phyloP scores from a whole-genome alignment of 2,113 vertebrate species.

The Pachypanchax playfairii region DNA sequence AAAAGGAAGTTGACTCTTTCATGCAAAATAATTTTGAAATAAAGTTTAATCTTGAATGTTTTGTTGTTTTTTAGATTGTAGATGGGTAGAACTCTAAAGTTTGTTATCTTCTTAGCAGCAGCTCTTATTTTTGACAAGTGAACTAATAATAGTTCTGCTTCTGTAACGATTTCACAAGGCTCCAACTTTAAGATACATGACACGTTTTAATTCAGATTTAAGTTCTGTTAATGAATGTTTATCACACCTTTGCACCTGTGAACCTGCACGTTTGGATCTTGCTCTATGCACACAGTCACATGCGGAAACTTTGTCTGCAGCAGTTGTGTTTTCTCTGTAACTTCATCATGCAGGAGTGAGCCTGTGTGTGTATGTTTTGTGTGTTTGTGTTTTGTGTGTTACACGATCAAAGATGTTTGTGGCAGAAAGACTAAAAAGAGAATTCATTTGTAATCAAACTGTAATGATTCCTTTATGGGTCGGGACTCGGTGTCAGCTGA shows the following conservation, averaged over 20 bases:
- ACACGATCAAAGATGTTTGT: slow-evolving; percentile 41
- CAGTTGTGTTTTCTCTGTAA: no score
- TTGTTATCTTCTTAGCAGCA: slow-evolving; percentile 52
- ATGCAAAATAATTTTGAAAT: slow-evolving; percentile 14
- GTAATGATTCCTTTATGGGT: slow-evolving; percentile 29
- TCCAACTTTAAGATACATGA: slow-evolving; percentile 37
- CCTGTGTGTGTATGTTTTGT: no score
- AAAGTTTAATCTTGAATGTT: slow-evolving; percentile 20
- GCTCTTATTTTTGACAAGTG: slow-evolving; percentile 60
- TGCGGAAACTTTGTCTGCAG: slow-evolving; percentile 20
- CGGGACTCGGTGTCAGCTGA: slow-evolving; percentile 41
- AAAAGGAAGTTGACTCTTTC: no score
- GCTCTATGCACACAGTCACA: slow-evolving; percentile 4
- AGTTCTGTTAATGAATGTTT: slow-evolving; percentile 62
- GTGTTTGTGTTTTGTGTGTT: no score
- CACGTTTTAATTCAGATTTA: slow-evolving; percentile 60
- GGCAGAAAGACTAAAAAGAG: slow-evolving; percentile 31
- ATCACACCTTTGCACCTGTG: slow-evolving; percentile 34
- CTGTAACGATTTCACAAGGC: slow-evolving; percentile 32
- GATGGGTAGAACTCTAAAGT: slow-evolving; percentile 54
- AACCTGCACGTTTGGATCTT: slow-evolving; percentile 54
- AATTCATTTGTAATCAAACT: slow-evolving; percentile 50
- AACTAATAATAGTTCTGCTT: slow-evolving; percentile 55
- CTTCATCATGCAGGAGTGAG: no score
- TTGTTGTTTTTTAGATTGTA: slow-evolving; percentile 27